These are phyloP conservation scores for Dolichotis patagonum DNA, from an alignment of 2,113 vertebrate genomes.

Conservation along the genomic window DNA sequence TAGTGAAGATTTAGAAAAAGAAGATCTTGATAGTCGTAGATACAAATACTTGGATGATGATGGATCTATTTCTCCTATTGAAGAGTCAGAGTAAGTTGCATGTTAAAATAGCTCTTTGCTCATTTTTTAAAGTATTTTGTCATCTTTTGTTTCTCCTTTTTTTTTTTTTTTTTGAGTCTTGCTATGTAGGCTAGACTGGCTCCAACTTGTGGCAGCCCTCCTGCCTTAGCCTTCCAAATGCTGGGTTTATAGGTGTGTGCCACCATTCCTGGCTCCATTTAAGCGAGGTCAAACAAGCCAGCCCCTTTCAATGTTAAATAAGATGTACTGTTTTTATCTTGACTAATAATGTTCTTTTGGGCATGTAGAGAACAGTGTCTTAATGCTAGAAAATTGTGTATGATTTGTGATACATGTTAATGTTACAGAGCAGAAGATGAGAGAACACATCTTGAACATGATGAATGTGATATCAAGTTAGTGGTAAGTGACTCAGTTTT, in stretches of 20 bases:
- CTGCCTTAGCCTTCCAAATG: background rate
- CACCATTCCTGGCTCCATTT: background rate
- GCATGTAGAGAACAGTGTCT: background rate
- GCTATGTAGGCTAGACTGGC: background rate
- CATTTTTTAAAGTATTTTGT: background rate
- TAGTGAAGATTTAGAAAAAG: constrained; percentile 85
- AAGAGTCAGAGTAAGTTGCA: constrained; percentile 84
- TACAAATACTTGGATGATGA: constrained; percentile 89
- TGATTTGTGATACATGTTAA: background rate
- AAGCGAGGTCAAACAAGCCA: background rate
- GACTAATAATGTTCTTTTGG: background rate
- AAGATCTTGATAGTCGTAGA: constrained; percentile 79
- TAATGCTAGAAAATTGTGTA: background rate
- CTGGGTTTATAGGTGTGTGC: background rate
- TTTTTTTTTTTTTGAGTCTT: background rate
- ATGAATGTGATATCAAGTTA: constrained; percentile 82
- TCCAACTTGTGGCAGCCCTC: too few relatives aligned
- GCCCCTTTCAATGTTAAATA: background rate
- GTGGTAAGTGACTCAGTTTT: constrained; percentile 84
- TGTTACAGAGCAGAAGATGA: constrained; percentile 82
- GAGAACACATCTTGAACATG: constrained; percentile 26
- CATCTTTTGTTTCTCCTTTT: background rate
- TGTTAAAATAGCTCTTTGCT: background rate
- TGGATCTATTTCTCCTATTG: constrained; percentile 88
- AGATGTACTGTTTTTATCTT: background rate